A percentile compares a stretch with the other conserved stretches of the same genome.
These are phyloP conservation scores for Toxonevra muliebris DNA, from an alignment of 2,888 invertebrate species.

Conservation along the genomic window DNA sequence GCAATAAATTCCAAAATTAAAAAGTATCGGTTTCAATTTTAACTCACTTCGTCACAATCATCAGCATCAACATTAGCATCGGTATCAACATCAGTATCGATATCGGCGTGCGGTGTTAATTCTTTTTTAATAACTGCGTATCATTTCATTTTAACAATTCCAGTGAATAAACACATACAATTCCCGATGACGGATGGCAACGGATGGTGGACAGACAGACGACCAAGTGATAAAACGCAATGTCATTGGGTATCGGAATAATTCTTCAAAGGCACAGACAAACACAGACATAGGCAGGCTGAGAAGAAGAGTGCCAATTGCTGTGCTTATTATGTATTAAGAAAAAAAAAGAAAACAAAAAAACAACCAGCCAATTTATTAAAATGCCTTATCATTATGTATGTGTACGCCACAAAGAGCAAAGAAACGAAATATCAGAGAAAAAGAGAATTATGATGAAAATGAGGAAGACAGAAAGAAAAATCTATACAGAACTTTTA, in stretches of 20 bases:
- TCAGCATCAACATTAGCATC: conserved; percentile 20
- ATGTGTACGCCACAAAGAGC: conserved; percentile 25
- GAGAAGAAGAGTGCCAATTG: conserved; percentile 58
- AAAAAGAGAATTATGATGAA: neutral
- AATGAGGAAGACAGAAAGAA: neutral
- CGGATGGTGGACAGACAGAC: conserved; percentile 3
- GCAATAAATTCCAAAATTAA: neutral
- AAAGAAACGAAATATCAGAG: conserved; percentile 39
- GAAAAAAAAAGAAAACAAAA: no score
- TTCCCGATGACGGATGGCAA: conserved; percentile 43
- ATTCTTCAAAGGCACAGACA: conserved; percentile 17
- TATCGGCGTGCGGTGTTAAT: conserved; percentile 39
- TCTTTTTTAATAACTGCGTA: conserved; percentile 59
- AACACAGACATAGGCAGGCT: conserved; percentile 2
- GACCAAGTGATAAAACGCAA: conserved; percentile 39
- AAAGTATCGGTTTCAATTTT: conserved; percentile 29
- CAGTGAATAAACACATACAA: conserved; percentile 39
- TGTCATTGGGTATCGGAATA: conserved; percentile 45
- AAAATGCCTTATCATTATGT: conserved; percentile 45
- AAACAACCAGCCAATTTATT: conserved; percentile 54
- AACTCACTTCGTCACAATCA: conserved; percentile 22
- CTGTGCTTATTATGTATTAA: conserved; percentile 40
- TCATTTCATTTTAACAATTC: conserved; percentile 56
- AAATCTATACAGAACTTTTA: neutral
- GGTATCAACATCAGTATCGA: conserved; percentile 25